Evolutionary conservation across 1,140 invertebrate genomes (phyloP).

Genomic region (Drosophila funebris): DNA sequence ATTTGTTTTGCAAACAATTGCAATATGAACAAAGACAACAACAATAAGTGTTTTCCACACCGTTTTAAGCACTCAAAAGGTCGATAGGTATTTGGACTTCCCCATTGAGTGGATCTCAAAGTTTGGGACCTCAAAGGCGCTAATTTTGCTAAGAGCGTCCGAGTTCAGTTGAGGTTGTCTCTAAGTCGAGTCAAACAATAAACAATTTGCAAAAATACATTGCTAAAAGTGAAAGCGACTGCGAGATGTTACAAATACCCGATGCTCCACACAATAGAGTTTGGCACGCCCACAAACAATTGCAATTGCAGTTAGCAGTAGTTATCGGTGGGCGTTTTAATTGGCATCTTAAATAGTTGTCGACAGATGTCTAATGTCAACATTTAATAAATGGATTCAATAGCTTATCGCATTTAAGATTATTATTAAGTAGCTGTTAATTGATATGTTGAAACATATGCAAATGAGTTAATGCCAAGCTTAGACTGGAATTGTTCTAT

Average conservation of each 20-base stretch:
- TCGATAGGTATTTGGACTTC: slow-evolving; percentile 22
- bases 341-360: neutral
- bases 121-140: slow-evolving; percentile 19
- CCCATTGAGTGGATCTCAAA: neutral
- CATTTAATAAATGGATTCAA: slow-evolving; percentile 48
- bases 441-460: neutral
- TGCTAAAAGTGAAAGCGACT: slow-evolving; percentile 74
- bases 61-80: slow-evolving; percentile 3
- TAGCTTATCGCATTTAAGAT: neutral
- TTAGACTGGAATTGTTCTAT: neutral
- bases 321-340: slow-evolving; percentile 40
- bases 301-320: neutral
- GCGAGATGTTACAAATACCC: neutral
- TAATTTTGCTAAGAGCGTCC: slow-evolving; percentile 19
- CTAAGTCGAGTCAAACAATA: slow-evolving; percentile 40
- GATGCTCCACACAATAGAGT: neutral
- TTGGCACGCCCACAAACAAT: neutral
- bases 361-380: slow-evolving; percentile 47
- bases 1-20: slow-evolving; percentile 43
- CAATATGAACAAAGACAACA: slow-evolving; percentile 1
- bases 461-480: neutral
- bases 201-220: slow-evolving; percentile 66
- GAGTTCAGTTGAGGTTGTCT: slow-evolving; percentile 43
- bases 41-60: slow-evolving; percentile 13
- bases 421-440: slow-evolving; percentile 20